Evolutionary conservation across 2,888 invertebrate genomes (phyloP), one percentile per base, ranked within the genome.

Genomic region (Dioctria linearis): DNA sequence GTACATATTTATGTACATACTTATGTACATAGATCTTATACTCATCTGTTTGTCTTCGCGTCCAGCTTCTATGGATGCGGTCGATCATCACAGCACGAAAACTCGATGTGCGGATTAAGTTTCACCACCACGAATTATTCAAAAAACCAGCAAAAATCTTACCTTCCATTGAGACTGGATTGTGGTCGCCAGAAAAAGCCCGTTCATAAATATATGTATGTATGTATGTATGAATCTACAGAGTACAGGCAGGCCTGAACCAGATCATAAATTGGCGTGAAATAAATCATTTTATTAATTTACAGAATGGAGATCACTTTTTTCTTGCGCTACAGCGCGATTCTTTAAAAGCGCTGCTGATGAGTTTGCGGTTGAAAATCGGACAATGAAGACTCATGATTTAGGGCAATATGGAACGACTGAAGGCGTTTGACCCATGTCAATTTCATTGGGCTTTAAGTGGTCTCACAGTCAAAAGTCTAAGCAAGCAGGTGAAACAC

Each of bases 251-350:
- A 3, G 2, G 39, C 37, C 46, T n/a, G 5, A 39, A 46, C 63
- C 40, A 46, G 63, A 46, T 63, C 76, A 76, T 63, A 73, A 80
- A 81, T 81, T 79, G 75, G 75, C 61, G 78, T 67, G 78, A 75
- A 73, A 80, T 82, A 82, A 82, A 82, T 82, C 82, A 80, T 80
- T 80, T 82, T 82, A 82, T 80, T 82, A 80, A 82, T 80, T 82
- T 75, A 69, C 79, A 59, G 67, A 67, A 66, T 79, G 76, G 76
- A 25, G 25, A 76, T 63, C 63, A 76, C 37, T 63, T 76, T 63
- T 63, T 59, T 59, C 49, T 40, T 42, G 13, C 67, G 43, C 42
- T 40, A 11, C 42, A 66, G 25, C 66, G 73, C 66, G 73, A 42
- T 51, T 63, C 51, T 37, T 76, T 49, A 51, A 25, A 73, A 8